Conservation (phyloP, 2,888 invertebrate genomes). For the Alsophila aescularia region DNA sequence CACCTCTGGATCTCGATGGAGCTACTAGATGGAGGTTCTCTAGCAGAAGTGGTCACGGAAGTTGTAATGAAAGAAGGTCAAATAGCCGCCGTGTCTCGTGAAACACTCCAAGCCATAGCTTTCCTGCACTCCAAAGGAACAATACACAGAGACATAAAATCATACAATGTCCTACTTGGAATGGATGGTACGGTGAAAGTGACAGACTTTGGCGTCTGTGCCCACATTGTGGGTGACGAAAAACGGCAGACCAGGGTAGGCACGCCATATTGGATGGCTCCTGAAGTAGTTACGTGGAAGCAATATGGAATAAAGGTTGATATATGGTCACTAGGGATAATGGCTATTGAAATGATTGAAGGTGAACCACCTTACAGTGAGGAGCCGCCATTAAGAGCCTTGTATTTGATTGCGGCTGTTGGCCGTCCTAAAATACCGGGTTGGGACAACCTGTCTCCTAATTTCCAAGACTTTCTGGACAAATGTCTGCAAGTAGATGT, state of each 20-base stretch:
- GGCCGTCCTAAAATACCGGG: constrained; percentile 96
- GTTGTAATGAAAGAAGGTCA: constrained; percentile 98
- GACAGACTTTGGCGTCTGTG: constrained; percentile 99
- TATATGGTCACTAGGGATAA: constrained; percentile 98
- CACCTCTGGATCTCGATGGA: constrained; percentile 99
- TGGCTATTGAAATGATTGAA: constrained; percentile 97
- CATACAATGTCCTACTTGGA: constrained; percentile 96
- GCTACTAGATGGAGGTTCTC: constrained; percentile 95
- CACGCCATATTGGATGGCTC: constrained; percentile 99
- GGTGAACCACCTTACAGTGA: constrained; percentile 98
- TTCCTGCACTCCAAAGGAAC: constrained; percentile 96
- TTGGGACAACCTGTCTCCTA: constrained; percentile 90
- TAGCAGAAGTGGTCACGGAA: constrained; percentile 98
- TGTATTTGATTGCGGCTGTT: constrained; percentile 97
- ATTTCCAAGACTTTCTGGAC: constrained; percentile 93
- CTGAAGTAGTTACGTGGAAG: constrained; percentile 96
- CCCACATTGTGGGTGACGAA: constrained; percentile 96
- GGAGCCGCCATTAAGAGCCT: constrained; percentile 95
- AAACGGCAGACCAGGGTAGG: constrained; percentile 99
- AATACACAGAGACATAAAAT: constrained; percentile 98
- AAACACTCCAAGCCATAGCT: constrained; percentile 92
- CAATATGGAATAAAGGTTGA: constrained; percentile 97
- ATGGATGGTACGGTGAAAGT: constrained; percentile 97
- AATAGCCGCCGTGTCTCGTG: constrained; percentile 97
- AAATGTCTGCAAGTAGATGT: constrained; percentile 94